phyloP scores from a whole-genome alignment of 1,140 invertebrate species.

The Akabosia matsudoensis region DNA sequence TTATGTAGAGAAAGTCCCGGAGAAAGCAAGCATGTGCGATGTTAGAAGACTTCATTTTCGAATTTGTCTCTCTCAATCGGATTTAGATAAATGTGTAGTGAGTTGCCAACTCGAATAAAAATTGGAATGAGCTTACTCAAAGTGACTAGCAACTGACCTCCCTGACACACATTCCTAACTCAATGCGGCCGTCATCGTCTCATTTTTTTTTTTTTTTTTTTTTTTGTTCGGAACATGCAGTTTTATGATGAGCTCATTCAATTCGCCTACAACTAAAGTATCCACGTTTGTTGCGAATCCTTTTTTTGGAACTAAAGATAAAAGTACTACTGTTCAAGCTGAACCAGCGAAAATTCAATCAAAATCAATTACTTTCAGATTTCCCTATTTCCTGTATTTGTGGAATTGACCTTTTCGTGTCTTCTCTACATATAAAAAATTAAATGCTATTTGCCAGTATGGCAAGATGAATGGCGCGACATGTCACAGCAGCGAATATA shows the following conservation, averaged over 20 bases:
- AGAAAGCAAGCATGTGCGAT: neutral
- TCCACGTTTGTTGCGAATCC: too few relatives aligned
- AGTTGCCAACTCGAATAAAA: neutral
- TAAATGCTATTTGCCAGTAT: neutral
- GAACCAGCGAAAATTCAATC: neutral
- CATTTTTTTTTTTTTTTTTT: too few relatives aligned
- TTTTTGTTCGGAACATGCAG: too few relatives aligned
- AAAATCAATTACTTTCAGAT: neutral
- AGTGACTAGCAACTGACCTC: neutral
- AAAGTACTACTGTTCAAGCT: too few relatives aligned
- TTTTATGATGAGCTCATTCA: too few relatives aligned
- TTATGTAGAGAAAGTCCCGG: neutral
- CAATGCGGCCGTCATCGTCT: too few relatives aligned
- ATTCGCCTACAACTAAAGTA: too few relatives aligned
- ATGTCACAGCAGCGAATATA: too few relatives aligned
- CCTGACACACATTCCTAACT: neutral
- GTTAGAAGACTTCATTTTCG: neutral
- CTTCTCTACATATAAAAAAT: too few relatives aligned
- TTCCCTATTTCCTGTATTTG: neutral
- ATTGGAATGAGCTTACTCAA: neutral
- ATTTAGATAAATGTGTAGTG: constrained; percentile 11
- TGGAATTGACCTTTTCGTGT: neutral
- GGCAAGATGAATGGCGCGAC: neutral
- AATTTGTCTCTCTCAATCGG: neutral
- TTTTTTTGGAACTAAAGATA: too few relatives aligned